phyloP scores from a whole-genome alignment of 2,888 invertebrate species.

The Dryococelus australis region DNA sequence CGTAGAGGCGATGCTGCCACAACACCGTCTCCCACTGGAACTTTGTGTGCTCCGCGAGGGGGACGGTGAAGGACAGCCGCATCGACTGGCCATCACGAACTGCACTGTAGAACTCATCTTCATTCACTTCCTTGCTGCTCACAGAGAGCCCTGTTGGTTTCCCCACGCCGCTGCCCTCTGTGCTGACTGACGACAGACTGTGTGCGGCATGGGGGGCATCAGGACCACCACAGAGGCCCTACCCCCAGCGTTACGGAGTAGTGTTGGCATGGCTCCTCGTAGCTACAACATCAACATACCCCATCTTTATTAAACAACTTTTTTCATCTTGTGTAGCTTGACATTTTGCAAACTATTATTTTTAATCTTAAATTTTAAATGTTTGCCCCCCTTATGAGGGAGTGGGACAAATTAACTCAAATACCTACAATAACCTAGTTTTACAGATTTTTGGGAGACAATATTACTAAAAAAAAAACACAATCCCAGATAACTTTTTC shows the following conservation, averaged over 20 bases:
- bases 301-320: not conserved
- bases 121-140: constrained; percentile 58
- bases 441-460: too few relatives aligned
- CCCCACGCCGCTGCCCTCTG: constrained; percentile 78
- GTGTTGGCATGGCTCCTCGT: constrained; percentile 53
- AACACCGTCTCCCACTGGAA: constrained; percentile 88
- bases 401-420: too few relatives aligned
- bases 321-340: too few relatives aligned
- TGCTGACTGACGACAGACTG: constrained; percentile 62
- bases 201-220: constrained; percentile 95
- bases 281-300: constrained; percentile 48
- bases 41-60: constrained; percentile 77
- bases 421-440: too few relatives aligned
- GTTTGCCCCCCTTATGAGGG: too few relatives aligned
- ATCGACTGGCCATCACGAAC: constrained; percentile 72
- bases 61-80: constrained; percentile 78
- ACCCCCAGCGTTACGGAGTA: constrained; percentile 87
- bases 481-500: too few relatives aligned
- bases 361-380: too few relatives aligned
- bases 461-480: too few relatives aligned
- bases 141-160: constrained; percentile 73
- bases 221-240: constrained; percentile 99
- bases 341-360: too few relatives aligned
- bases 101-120: constrained; percentile 67
- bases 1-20: constrained; percentile 80